Percentiles rank a stretch among this genome's conserved stretches.
Conservation (phyloP, 2,888 invertebrate species). For the Cosmorhoe ocellata region DNA sequence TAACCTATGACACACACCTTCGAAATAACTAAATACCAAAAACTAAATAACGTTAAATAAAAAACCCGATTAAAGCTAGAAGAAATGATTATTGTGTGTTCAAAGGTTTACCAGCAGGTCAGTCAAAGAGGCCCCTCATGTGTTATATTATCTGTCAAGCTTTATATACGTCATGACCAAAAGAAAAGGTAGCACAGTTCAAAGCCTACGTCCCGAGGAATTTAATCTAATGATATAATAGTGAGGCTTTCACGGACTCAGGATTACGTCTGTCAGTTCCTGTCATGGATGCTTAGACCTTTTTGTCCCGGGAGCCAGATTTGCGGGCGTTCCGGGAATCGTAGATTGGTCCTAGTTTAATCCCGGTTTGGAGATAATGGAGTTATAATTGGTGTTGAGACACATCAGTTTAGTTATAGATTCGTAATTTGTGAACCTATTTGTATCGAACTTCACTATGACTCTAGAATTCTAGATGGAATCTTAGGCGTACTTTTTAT, state of each 20-base stretch:
- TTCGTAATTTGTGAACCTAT: too few relatives aligned
- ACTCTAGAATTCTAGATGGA: too few relatives aligned
- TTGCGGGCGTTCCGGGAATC: constrained; percentile 32
- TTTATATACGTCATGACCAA: background rate
- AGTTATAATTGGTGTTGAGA: constrained; percentile 31
- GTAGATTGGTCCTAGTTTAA: constrained; percentile 29
- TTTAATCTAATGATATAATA: constrained; percentile 35
- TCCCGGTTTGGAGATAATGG: constrained; percentile 30
- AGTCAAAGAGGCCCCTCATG: too few relatives aligned
- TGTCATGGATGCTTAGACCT: constrained; percentile 34
- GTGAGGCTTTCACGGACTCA: constrained; percentile 22
- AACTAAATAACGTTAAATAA: too few relatives aligned
- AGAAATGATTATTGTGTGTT: too few relatives aligned
- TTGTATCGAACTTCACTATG: too few relatives aligned
- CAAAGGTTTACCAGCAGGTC: too few relatives aligned
- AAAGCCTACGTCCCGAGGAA: constrained; percentile 16
- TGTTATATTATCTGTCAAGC: background rate
- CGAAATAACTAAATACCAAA: too few relatives aligned
- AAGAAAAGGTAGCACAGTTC: background rate
- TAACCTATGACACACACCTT: too few relatives aligned
- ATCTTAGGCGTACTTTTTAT: too few relatives aligned
- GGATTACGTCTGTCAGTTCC: constrained; percentile 32
- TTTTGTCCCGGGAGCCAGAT: constrained; percentile 32
- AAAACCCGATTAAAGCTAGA: too few relatives aligned
- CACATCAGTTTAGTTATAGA: too few relatives aligned